These are phyloP conservation scores for Lathronympha strigana DNA, from an alignment of 2,888 invertebrate species.

Conservation along the genomic window DNA sequence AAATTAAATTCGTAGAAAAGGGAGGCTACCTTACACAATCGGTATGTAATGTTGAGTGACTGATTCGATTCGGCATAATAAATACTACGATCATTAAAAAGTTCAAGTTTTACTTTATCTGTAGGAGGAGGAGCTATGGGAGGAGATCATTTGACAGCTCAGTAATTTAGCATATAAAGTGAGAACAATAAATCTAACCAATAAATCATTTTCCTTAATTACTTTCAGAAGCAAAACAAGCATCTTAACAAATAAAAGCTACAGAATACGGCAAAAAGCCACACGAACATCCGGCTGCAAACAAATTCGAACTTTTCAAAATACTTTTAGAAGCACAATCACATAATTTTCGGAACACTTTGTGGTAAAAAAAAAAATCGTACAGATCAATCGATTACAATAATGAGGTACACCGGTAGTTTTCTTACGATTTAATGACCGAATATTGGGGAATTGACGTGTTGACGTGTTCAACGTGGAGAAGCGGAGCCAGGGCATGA, in stretches of 20 bases:
- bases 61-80: too few species aligned
- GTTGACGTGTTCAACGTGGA: neutral
- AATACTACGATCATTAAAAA: too few species aligned
- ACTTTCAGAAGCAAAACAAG: slow-evolving; percentile 37
- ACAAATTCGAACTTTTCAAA: slow-evolving; percentile 1
- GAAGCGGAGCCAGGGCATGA: slow-evolving; percentile 6
- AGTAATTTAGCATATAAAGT: slow-evolving; percentile 1
- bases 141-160: slow-evolving; percentile 19
- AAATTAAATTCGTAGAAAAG: too few species aligned
- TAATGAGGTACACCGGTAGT: slow-evolving; percentile 60
- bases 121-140: too few species aligned
- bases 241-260: slow-evolving; percentile 32
- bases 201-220: slow-evolving; percentile 22
- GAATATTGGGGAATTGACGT: slow-evolving; percentile 26
- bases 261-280: slow-evolving; percentile 2
- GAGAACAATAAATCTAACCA: slow-evolving; percentile 6
- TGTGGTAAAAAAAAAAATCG: slow-evolving; percentile 58
- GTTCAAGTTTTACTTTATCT: too few species aligned
- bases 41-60: too few species aligned
- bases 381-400: slow-evolving; percentile 56
- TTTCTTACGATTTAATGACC: slow-evolving; percentile 27
- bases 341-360: slow-evolving; percentile 62
- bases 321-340: slow-evolving; percentile 16
- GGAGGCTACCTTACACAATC: too few species aligned
- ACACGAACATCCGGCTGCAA: neutral